These are phyloP conservation scores for Ammodytes marinus DNA, from an alignment of 2,113 vertebrate genomes.

Conservation along the genomic window DNA sequence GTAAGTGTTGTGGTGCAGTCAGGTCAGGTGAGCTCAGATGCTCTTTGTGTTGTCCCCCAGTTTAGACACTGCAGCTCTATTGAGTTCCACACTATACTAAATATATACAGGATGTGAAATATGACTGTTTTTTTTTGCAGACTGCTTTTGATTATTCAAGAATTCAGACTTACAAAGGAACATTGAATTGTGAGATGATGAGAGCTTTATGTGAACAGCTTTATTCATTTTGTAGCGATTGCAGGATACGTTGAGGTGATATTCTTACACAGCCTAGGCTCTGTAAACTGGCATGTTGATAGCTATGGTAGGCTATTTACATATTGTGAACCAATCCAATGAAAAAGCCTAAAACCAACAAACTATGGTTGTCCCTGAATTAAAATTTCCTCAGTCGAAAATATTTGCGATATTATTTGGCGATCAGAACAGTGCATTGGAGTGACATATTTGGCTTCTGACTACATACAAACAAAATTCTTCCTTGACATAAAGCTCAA, in stretches of 20 bases:
- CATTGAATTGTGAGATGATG: background rate
- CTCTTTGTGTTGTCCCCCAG: background rate
- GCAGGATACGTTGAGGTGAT: background rate
- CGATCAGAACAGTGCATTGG: too few species aligned
- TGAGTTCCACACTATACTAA: background rate
- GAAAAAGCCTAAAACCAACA: too few species aligned
- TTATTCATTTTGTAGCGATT: background rate
- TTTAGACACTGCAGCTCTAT: background rate
- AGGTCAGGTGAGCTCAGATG: constrained; percentile 22
- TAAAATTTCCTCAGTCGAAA: too few species aligned
- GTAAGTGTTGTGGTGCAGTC: constrained; percentile 15
- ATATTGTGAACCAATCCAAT: too few species aligned
- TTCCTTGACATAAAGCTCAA: too few species aligned
- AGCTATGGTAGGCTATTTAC: too few species aligned
- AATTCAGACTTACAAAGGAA: background rate
- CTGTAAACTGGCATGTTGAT: too few species aligned
- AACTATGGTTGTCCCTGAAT: too few species aligned
- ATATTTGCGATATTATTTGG: too few species aligned
- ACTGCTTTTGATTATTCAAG: background rate
- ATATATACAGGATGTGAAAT: background rate
- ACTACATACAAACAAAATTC: too few species aligned
- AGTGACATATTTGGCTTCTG: too few species aligned
- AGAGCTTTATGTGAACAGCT: background rate
- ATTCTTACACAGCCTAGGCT: too few species aligned
- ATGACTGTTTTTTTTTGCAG: background rate